These are phyloP conservation scores for Halocynthia roretzi DNA, from an alignment of 23 tunicate species.

Conservation along the genomic window DNA sequence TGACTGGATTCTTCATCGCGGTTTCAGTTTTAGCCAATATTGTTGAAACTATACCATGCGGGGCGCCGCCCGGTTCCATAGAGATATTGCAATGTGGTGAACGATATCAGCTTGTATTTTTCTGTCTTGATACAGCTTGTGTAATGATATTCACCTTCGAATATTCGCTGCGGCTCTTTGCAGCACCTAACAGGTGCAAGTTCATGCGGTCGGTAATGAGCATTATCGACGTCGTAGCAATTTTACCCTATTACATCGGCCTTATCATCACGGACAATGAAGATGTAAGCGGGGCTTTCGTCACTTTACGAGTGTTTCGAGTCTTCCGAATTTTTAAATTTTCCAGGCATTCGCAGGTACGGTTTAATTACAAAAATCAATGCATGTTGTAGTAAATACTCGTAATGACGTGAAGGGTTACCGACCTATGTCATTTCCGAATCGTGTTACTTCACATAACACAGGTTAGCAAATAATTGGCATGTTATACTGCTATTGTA, in stretches of 20 bases:
- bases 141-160: conserved; percentile 97
- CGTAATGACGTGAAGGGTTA: no score
- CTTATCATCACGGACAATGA: conserved; percentile 94
- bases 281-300: conserved; percentile 98
- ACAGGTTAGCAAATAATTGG: no score
- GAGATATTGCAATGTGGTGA: conserved; percentile 62
- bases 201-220: conserved; percentile 97
- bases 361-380: not conserved
- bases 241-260: conserved; percentile 95
- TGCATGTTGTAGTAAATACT: no score
- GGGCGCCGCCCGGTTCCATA: conserved; percentile 36
- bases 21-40: conserved; percentile 98
- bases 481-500: no score
- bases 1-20: conserved; percentile 98
- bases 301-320: conserved; percentile 99
- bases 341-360: conserved; percentile 84
- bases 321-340: conserved; percentile 99
- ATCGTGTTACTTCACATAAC: no score
- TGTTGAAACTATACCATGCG: conserved; percentile 93
- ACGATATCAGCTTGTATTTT: conserved; percentile 63
- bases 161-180: conserved; percentile 82
- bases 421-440: no score
- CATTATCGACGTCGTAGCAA: conserved; percentile 97
- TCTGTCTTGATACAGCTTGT: conserved; percentile 96
- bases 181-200: conserved; percentile 95